A percentile compares a stretch with the other conserved stretches of the same genome.
phyloP scores from a whole-genome alignment of 2,113 vertebrate species.

The Neogale vison region DNA sequence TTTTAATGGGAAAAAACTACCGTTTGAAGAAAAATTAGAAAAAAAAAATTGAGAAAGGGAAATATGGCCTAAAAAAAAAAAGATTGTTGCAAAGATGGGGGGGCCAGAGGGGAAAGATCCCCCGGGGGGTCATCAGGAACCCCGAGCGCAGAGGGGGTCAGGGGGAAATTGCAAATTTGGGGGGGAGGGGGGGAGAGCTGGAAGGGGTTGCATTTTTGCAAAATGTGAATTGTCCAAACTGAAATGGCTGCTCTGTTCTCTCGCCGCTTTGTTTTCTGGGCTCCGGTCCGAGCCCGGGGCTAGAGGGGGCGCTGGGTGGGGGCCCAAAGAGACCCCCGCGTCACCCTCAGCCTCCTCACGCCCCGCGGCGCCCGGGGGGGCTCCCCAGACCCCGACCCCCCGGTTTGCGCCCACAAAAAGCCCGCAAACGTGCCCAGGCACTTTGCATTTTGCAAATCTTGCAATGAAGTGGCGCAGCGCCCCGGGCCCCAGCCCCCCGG shows the following conservation, averaged over 20 bases:
- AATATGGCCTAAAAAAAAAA: slow-evolving; percentile 72
- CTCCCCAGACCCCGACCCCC: slow-evolving; percentile 37
- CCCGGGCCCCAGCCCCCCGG: slow-evolving; percentile 60
- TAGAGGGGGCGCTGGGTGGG: slow-evolving; percentile 44
- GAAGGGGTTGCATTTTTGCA: slow-evolving; percentile 74
- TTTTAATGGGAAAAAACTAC: slow-evolving; percentile 85
- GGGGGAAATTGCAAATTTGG: slow-evolving; percentile 67
- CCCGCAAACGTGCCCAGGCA: slow-evolving; percentile 65
- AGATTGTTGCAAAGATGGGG: slow-evolving; percentile 76
- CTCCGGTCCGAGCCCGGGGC: slow-evolving; percentile 75
- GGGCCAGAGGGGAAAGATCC: background rate
- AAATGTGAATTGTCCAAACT: slow-evolving; percentile 82
- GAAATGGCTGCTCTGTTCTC: slow-evolving; percentile 81
- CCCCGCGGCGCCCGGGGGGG: slow-evolving; percentile 56
- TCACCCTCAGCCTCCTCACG: slow-evolving; percentile 22
- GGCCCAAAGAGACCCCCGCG: slow-evolving; percentile 10
- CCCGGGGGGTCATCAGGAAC: background rate
- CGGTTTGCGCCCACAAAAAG: slow-evolving; percentile 63
- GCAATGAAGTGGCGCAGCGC: slow-evolving; percentile 68
- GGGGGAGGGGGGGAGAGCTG: slow-evolving; percentile 57
- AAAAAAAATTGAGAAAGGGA: slow-evolving; percentile 78
- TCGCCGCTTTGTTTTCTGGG: slow-evolving; percentile 82
- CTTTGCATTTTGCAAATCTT: slow-evolving; percentile 56
- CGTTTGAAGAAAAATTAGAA: slow-evolving; percentile 82
- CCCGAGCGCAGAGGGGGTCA: background rate